phyloP scores from a whole-genome alignment of 1,140 invertebrate genomes.

The Subanguina moxae region DNA sequence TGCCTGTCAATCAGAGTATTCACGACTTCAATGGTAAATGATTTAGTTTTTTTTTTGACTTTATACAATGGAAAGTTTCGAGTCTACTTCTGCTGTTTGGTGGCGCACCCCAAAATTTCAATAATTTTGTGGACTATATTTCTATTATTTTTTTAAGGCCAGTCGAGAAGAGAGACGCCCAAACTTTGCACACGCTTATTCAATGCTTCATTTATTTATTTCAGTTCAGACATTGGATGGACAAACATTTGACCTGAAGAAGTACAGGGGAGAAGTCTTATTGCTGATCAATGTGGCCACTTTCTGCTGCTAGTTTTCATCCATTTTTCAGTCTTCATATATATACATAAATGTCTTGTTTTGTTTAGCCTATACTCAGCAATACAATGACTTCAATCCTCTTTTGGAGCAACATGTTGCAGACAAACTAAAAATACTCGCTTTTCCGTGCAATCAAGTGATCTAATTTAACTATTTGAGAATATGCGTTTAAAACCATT shows the following conservation, averaged over 20 bases:
- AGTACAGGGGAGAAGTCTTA: conserved; percentile 60
- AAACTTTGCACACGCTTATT: conserved; percentile 36
- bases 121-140: too few species aligned
- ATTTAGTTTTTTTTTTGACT: too few species aligned
- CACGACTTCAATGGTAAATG: conserved; percentile 30
- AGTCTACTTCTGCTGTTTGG: too few species aligned
- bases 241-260: conserved; percentile 50
- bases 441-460: conserved; percentile 61
- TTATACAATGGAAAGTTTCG: too few species aligned
- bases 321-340: background rate
- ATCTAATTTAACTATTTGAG: background rate
- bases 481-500: too few species aligned
- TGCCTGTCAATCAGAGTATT: conserved; percentile 29
- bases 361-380: conserved; percentile 54
- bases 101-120: too few species aligned
- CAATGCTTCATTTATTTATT: conserved; percentile 47
- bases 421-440: conserved; percentile 53
- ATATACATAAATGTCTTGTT: conserved; percentile 21
- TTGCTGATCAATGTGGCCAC: conserved; percentile 62
- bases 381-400: conserved; percentile 58
- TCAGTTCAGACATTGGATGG: conserved; percentile 50
- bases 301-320: conserved; percentile 59
- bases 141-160: too few species aligned
- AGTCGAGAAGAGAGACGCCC: too few species aligned
- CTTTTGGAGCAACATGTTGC: conserved; percentile 48